Conservation (phyloP, 2,113 vertebrate species). For the Glareola pratincola region DNA sequence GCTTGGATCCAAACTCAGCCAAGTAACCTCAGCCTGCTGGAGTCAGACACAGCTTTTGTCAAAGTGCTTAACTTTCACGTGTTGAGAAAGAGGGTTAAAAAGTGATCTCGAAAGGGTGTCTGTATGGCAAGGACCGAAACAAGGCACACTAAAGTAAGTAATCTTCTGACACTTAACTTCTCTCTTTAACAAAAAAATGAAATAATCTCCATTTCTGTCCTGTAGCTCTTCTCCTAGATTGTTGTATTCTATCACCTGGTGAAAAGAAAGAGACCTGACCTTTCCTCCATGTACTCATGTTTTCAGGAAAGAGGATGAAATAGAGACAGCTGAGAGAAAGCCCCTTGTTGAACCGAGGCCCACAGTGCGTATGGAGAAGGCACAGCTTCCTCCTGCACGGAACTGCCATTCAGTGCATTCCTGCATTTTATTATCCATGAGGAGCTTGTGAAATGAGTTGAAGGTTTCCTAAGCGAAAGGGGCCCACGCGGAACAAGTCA, state of each 20-base stretch:
- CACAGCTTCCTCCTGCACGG: neutral
- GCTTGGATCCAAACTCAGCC: neutral
- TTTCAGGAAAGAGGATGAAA: neutral
- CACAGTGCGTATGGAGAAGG: accelerated
- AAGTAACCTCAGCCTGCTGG: neutral
- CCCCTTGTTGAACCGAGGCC: no score
- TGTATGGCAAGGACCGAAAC: neutral
- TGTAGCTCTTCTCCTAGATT: neutral
- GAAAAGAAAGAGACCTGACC: neutral
- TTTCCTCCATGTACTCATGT: neutral
- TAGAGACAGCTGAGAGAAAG: neutral
- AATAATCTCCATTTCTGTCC: neutral
- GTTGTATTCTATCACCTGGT: neutral
- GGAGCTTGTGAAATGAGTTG: neutral
- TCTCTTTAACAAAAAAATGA: neutral
- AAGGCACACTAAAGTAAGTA: neutral
- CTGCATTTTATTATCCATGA: neutral
- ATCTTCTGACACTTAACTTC: neutral
- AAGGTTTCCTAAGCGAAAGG: neutral
- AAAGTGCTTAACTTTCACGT: neutral
- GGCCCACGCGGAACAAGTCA: neutral
- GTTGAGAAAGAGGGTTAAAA: neutral
- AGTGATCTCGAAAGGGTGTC: neutral
- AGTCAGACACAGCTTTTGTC: neutral
- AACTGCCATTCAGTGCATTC: neutral